Percentiles rank a stretch among this genome's conserved stretches.
These are phyloP conservation scores for Umimayanthus chanpuru DNA, from an alignment of 92 coral and sea anemone species.

Conservation along the genomic window DNA sequence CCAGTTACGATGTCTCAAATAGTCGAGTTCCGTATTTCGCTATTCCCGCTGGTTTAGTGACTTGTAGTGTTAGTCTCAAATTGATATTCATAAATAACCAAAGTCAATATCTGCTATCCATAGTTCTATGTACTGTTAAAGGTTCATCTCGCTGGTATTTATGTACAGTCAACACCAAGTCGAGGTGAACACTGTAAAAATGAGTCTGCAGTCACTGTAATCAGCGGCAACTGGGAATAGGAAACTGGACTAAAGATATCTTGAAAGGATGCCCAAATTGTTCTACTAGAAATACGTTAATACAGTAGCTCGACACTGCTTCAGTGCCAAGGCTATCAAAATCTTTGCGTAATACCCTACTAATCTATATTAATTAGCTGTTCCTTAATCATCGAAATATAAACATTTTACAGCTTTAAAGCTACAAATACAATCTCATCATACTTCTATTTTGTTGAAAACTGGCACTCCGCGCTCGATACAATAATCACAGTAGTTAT, in stretches of 20 bases:
- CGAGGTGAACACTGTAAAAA: no score
- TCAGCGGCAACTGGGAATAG: not conserved
- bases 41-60: no score
- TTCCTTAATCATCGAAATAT: constrained; percentile 5
- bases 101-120: no score
- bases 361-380: not conserved
- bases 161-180: no score
- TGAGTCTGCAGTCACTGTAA: not conserved
- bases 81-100: no score
- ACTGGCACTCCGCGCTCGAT: constrained; percentile 30
- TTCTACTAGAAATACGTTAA: not conserved
- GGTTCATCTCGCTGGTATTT: no score
- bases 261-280: not conserved
- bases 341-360: not conserved
- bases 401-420: not conserved
- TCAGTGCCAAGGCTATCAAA: not conserved
- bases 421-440: constrained; percentile 4
- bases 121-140: no score
- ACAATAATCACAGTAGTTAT: constrained; percentile 32
- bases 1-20: not conserved
- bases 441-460: constrained; percentile 14
- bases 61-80: no score
- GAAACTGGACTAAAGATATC: not conserved
- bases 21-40: no score
- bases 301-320: not conserved